phyloP scores from a whole-genome alignment of 2,113 vertebrate genomes.

The Ageneiosus marmoratus region DNA sequence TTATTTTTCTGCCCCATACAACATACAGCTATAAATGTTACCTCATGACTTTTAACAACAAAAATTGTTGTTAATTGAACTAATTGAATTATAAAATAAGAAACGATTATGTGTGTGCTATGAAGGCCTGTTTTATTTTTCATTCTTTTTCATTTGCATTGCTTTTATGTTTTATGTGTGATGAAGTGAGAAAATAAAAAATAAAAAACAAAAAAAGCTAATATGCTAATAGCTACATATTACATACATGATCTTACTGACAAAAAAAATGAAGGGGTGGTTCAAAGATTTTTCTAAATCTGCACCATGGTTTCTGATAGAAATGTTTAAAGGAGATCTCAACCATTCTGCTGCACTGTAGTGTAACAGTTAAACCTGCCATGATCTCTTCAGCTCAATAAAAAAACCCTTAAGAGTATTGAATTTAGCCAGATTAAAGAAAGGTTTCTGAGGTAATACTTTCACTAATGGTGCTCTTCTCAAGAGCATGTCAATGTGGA shows the following conservation, averaged over 20 bases:
- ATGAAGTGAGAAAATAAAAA: neutral
- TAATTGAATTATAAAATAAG: neutral
- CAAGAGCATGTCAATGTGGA: conserved; percentile 52
- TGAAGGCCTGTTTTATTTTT: no score
- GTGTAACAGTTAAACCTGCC: conserved; percentile 4
- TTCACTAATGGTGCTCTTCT: conserved; percentile 37
- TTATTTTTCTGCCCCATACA: neutral
- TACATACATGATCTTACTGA: neutral
- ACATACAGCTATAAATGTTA: neutral
- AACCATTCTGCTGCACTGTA: neutral
- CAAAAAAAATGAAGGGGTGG: neutral
- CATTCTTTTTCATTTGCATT: no score
- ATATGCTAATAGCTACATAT: neutral
- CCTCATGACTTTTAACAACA: neutral
- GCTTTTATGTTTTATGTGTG: neutral
- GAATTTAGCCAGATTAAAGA: conserved; percentile 11
- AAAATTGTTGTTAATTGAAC: no score
- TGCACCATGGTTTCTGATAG: conserved; percentile 14
- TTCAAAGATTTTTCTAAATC: neutral
- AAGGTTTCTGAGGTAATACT: conserved; percentile 26
- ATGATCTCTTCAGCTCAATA: conserved; percentile 33
- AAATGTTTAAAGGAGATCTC: conserved; percentile 13
- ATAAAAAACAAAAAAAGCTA: no score
- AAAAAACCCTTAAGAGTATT: conserved; percentile 31
- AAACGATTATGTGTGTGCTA: neutral